Percentiles rank a stretch among this genome's conserved stretches.
Conservation (phyloP, 2,888 invertebrate species). For the Sympetrum striolatum region DNA sequence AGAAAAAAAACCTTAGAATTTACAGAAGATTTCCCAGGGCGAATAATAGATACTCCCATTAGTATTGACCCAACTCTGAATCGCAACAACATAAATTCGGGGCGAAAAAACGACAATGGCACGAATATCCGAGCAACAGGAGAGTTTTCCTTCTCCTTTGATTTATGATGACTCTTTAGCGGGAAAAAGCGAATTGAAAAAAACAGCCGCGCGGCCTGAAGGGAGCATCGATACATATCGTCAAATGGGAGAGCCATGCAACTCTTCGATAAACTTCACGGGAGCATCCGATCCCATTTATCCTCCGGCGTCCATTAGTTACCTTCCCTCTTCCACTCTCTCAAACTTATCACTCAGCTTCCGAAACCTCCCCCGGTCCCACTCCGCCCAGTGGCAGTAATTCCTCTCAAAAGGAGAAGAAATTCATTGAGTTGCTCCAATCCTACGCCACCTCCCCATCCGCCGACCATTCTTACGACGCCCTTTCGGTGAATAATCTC, state of each 20-base stretch:
- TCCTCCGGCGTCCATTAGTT: conserved; percentile 35
- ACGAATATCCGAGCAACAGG: conserved; percentile 26
- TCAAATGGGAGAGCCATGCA: neutral
- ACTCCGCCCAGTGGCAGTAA: neutral
- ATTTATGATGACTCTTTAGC: conserved; percentile 3
- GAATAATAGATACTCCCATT: neutral
- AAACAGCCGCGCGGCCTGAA: neutral
- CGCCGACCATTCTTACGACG: neutral
- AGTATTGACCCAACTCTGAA: neutral
- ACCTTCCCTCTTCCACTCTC: neutral
- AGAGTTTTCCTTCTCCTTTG: conserved; percentile 4
- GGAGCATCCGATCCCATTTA: conserved; percentile 35
- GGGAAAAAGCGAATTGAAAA: neutral
- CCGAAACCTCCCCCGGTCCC: neutral
- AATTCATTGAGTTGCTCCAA: neutral
- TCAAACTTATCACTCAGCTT: neutral
- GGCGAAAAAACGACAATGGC: conserved; percentile 9
- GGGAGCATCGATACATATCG: conserved; percentile 24
- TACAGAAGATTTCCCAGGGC: neutral
- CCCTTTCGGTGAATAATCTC: neutral
- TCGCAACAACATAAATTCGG: neutral
- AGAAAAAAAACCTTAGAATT: neutral
- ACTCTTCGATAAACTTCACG: conserved; percentile 37
- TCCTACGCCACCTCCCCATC: neutral
- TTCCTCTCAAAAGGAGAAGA: neutral